Evolutionary conservation across 2,888 invertebrate genomes (phyloP), one percentile per base, ranked within the genome.

Genomic region (Eristalis tenax): DNA sequence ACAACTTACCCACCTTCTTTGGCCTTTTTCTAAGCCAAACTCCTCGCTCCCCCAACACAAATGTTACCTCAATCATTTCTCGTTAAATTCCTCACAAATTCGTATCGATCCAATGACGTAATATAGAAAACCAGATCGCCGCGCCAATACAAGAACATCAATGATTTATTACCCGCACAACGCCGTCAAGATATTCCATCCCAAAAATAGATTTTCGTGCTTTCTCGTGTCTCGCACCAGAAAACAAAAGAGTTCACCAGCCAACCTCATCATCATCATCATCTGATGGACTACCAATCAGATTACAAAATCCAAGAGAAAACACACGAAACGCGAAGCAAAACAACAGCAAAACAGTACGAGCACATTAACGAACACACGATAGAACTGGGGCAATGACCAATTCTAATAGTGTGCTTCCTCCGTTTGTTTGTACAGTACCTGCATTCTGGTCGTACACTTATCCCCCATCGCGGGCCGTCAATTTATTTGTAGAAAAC

Each of bases 301-400:
- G 50, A 69, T 50, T 40, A 63, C n/a, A 63, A 43, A 69, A 59
- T 32, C 32, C 4, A 61, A 23, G 13, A 8, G 50, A 57, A 28
- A 61, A 63, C 22, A 59, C 59, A 59, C n/a, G 23, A 59, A 68
- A 63, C 22, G 26, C 59, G 26, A 59, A 59, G 18, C n/a, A 5
- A n/a, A 59, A 26, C 23, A 59, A 59, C 26, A 26, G 23, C 26
- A 50, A 18, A 50, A n/a, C 32, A 32, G 6, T 4, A 32, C 32
- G 6, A 4, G 32, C 5, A 18, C 59, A 59, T 28, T 59, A 61
- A 59, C 50, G 68, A 43, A 23, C 35, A 50, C 23, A 3, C 22
- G 18, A 40, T 22, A 59, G 57, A 80, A 74, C 57, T 74, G 63
- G 74, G 74, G 74, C 80, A 80, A 74, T 80, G 80, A 63, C 80